These are phyloP conservation scores for Malurus alboscapulatus DNA, from an alignment of 2,113 vertebrate genomes.

Conservation along the genomic window DNA sequence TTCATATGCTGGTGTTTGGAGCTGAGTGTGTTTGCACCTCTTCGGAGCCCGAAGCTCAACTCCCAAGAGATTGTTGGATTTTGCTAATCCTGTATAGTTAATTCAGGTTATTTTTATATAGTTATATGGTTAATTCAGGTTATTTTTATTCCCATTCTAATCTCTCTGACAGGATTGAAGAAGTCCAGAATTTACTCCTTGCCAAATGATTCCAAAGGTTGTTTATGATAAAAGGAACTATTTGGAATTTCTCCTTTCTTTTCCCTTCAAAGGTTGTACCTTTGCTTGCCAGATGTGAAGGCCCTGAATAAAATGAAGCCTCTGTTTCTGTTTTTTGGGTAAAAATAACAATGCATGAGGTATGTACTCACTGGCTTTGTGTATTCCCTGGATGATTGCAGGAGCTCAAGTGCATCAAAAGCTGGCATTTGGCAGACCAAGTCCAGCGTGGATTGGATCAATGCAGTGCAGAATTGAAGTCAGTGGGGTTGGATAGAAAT, in stretches of 20 bases:
- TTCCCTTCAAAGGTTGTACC: neutral
- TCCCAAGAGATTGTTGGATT: neutral
- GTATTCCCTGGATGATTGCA: neutral
- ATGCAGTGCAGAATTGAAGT: neutral
- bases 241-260: neutral
- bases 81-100: constrained; percentile 9
- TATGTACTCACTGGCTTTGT: neutral
- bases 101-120: constrained; percentile 31
- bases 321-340: neutral
- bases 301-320: neutral
- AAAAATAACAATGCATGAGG: neutral
- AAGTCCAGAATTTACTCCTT: neutral
- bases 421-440: neutral
- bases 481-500: neutral
- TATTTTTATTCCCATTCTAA: constrained; percentile 26
- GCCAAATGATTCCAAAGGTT: neutral
- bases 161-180: neutral
- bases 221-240: neutral
- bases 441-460: neutral
- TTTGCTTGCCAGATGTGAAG: neutral
- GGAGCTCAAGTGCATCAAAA: neutral
- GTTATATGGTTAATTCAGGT: neutral
- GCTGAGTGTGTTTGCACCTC: neutral
- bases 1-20: neutral
- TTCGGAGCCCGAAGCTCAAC: neutral